phyloP scores from a whole-genome alignment of 2,113 vertebrate species.

The Phyllopteryx taeniolatus region DNA sequence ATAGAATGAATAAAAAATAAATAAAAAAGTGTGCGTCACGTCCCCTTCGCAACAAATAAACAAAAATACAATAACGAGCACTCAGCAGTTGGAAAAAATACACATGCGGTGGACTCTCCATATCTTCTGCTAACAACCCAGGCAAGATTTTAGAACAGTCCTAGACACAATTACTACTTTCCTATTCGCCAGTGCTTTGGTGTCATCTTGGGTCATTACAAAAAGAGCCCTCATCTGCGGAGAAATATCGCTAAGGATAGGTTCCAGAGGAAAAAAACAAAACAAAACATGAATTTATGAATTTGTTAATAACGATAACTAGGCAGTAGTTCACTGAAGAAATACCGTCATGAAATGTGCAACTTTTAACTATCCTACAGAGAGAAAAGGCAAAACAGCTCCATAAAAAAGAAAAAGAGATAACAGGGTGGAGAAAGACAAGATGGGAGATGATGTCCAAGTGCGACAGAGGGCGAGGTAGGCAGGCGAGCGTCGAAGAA shows the following conservation, averaged over 20 bases:
- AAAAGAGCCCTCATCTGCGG: neutral
- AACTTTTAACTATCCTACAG: neutral
- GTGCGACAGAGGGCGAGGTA: slow-evolving; percentile 13
- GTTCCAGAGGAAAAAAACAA: too few relatives aligned
- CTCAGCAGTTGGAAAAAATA: too few relatives aligned
- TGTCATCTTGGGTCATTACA: neutral
- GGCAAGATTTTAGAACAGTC: too few relatives aligned
- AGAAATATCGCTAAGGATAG: too few relatives aligned
- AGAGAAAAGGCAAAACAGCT: neutral
- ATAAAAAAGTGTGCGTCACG: neutral
- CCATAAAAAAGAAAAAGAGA: slow-evolving; percentile 15
- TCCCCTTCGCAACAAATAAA: neutral
- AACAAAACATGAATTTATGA: too few relatives aligned
- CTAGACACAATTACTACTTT: too few relatives aligned
- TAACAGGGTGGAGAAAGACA: slow-evolving; percentile 11
- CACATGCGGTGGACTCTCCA: neutral
- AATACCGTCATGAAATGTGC: neutral
- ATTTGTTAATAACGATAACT: neutral
- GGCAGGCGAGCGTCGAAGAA: slow-evolving; percentile 29
- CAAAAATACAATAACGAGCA: neutral
- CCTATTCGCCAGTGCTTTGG: too few relatives aligned
- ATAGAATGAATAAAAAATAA: neutral
- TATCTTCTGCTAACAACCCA: neutral
- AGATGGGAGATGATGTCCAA: slow-evolving; percentile 23
- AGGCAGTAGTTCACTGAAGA: neutral